Evolutionary conservation across 2,797 vertebrate genomes (phyloP).

Genomic region (Platyrinchus mystaceus): DNA sequence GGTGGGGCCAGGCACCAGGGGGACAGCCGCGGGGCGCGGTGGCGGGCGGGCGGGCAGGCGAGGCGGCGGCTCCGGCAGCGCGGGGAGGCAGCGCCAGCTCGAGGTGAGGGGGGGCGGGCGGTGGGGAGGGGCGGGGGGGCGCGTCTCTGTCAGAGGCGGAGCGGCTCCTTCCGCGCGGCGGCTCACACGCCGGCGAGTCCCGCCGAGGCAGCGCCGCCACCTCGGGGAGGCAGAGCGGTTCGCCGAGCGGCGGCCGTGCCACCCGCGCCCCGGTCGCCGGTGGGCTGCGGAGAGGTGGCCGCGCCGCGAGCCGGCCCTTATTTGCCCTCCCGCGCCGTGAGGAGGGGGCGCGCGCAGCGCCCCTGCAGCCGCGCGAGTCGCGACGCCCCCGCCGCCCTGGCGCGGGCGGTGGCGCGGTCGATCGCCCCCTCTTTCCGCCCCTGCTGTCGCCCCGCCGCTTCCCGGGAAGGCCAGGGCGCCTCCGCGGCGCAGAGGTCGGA

Average conservation of each 20-base stretch:
- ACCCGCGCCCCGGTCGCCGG: no score
- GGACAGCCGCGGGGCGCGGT: not conserved
- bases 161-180: slow-evolving; percentile 18
- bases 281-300: not conserved
- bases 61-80: not conserved
- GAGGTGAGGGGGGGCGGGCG: not conserved
- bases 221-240: not conserved
- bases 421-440: no score
- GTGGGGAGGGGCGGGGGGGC: not conserved
- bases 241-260: not conserved
- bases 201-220: not conserved
- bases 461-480: no score
- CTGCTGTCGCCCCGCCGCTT: not conserved
- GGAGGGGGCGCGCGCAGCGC: not conserved
- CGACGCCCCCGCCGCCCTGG: not conserved
- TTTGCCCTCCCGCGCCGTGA: not conserved
- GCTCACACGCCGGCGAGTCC: not conserved
- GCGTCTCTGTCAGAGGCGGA: slow-evolving; percentile 16
- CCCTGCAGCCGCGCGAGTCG: not conserved
- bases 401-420: not conserved
- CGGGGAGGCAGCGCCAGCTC: slow-evolving; percentile 13
- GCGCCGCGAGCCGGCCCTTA: not conserved
- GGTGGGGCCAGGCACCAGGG: not conserved
- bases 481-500: no score
- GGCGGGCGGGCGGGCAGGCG: not conserved